Evolutionary conservation across 2,888 invertebrate species (phyloP).

Genomic region (Drosophila paranaensis): DNA sequence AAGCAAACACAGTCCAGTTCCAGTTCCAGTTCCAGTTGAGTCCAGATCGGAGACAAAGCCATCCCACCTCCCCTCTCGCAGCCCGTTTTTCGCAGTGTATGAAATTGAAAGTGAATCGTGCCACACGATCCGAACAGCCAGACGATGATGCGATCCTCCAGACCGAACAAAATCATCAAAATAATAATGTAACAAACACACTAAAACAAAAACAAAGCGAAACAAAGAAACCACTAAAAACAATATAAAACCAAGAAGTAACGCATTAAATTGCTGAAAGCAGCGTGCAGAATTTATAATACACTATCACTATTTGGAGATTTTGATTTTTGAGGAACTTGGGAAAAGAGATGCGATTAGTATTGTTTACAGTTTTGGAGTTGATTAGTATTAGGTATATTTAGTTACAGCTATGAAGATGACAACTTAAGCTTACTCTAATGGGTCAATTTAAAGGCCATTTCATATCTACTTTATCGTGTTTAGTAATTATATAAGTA

Average conservation of each 20-base stretch:
- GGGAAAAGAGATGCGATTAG: neutral
- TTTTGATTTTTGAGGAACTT: neutral
- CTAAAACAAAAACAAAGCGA: conserved; percentile 6
- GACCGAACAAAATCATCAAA: conserved; percentile 57
- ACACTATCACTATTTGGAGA: conserved; percentile 22
- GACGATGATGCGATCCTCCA: conserved; percentile 64
- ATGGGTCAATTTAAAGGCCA: no score
- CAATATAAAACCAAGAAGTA: conserved; percentile 28
- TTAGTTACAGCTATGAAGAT: no score
- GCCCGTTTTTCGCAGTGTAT: conserved; percentile 40
- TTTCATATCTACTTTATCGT: no score
- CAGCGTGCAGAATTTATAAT: conserved; percentile 24
- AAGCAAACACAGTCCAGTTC: conserved; percentile 43
- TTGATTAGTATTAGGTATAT: neutral
- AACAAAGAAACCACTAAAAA: conserved; percentile 20
- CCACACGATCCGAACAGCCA: conserved; percentile 66
- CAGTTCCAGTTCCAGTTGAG: conserved; percentile 62
- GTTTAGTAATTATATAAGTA: no score
- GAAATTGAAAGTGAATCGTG: conserved; percentile 83
- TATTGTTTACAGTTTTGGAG: no score
- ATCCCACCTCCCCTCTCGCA: neutral
- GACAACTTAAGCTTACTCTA: no score
- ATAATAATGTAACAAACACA: conserved; percentile 64
- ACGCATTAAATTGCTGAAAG: conserved; percentile 8
- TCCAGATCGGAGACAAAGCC: conserved; percentile 33